Base-by-base conservation (phyloP, 53 echinoderm and acorn worm species). In the Crossaster papposus region DNA sequence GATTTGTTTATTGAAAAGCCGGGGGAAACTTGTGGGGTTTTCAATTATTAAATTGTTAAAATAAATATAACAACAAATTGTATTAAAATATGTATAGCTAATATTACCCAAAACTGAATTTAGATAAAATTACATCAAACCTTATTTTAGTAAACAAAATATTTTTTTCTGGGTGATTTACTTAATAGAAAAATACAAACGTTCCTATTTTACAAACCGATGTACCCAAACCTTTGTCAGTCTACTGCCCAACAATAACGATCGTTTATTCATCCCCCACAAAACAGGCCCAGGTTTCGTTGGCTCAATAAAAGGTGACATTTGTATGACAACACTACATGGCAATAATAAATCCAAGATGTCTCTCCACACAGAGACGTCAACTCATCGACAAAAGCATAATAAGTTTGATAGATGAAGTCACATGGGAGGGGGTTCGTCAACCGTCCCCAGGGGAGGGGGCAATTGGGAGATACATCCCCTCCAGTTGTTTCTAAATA, bases 401-500 rank as follows among this genome's bases (percentile, higher is more conserved):
- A 20, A 18, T 15, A 20, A 31, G 30, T 58, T 80, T 58, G 80
- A 82, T 38, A 65, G 68, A 82, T 82, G 68, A 37, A 37, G 38
- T 65, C 36, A 82, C 8, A 51, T 76, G 18, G 77, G 73, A 54
- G 18, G 63, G 86, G 87, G 77, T 24, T 36, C 54, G 76, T 54
- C 29, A 7, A 53, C 50, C 23, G 8, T 26, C 62, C 80, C 80
- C 80, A 52, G 87, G 29, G 77, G 54, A 34, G 28, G 63, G 86
- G 72, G 87, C 52, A 33, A 87, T 54, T 4, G 74, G 26, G 36
- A 68, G 68, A 72, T 54, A 24, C 23, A 58, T 75, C 76, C 77
- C 76, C 63, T 62, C 28, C 32, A 2, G 36, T 55, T 87, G 77
- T 33, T n/a, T 75, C 87, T 87, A 76, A 76, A 87, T 76, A 87